Percentiles rank a stretch among this genome's conserved stretches.
phyloP scores from a whole-genome alignment of 2,113 vertebrate species.

The Daphoenositta chrysoptera region DNA sequence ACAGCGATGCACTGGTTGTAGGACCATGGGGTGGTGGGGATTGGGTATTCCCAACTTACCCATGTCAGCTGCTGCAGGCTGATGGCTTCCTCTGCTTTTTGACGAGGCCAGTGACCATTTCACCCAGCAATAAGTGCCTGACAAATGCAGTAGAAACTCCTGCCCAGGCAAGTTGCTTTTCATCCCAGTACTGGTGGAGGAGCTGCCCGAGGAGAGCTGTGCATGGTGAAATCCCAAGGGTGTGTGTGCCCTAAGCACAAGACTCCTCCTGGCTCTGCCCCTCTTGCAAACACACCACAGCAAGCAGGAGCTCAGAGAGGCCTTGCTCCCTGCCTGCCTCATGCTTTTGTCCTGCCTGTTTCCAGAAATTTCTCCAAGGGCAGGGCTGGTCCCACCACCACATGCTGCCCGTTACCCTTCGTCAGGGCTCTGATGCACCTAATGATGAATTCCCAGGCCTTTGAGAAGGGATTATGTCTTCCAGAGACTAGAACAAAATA shows the following conservation, averaged over 20 bases:
- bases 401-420: background rate
- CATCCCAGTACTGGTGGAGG: background rate
- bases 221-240: background rate
- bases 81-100: background rate
- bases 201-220: background rate
- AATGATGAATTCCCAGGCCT: background rate
- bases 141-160: background rate
- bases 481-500: conserved; percentile 27
- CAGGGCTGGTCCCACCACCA: background rate
- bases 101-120: accelerated
- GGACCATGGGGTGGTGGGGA: background rate
- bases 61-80: background rate
- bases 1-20: background rate
- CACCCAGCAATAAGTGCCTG: background rate
- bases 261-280: background rate
- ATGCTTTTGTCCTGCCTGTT: accelerated
- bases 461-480: conserved; percentile 37
- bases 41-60: background rate
- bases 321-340: background rate
- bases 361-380: background rate
- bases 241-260: background rate
- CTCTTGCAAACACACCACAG: accelerated
- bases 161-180: background rate
- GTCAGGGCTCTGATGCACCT: background rate
- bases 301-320: background rate